Conservation (phyloP, 2,797 vertebrate genomes). For the Sebastes variabilis region DNA sequence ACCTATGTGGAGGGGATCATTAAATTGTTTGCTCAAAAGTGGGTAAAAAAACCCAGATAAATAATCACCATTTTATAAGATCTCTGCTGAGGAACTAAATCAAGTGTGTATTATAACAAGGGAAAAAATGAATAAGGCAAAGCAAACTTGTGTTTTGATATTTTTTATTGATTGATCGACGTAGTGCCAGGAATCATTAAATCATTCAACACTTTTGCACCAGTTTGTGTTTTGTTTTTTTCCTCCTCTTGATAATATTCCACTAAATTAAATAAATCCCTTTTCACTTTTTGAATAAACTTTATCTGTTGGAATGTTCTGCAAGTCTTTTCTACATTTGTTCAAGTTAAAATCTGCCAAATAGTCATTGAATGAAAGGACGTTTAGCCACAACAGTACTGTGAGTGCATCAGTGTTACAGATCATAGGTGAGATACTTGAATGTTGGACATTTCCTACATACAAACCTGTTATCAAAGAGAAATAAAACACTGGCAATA, state of each 20-base stretch:
- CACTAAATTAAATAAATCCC: conserved; percentile 16
- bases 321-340: conserved; percentile 17
- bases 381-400: conserved; percentile 49
- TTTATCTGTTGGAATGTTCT: conserved; percentile 56
- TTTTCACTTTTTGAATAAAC: conserved; percentile 14
- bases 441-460: conserved; percentile 57
- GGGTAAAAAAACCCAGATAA: neutral
- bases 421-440: conserved; percentile 46
- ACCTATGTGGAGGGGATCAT: neutral
- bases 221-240: conserved; percentile 29
- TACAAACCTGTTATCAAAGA: conserved; percentile 70
- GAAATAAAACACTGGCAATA: conserved; percentile 68
- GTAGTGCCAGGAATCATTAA: conserved; percentile 59
- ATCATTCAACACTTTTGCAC: conserved; percentile 54
- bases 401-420: conserved; percentile 46
- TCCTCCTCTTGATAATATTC: conserved; percentile 18
- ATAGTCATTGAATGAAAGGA: conserved; percentile 26
- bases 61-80: neutral
- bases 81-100: neutral
- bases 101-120: neutral
- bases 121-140: conserved; percentile 6
- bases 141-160: conserved; percentile 37
- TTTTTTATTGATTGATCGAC: conserved; percentile 70
- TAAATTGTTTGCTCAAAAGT: neutral
- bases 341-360: conserved; percentile 30